Evolutionary conservation across 2,113 vertebrate species (phyloP).

Genomic region (Pelecanus crispus): DNA sequence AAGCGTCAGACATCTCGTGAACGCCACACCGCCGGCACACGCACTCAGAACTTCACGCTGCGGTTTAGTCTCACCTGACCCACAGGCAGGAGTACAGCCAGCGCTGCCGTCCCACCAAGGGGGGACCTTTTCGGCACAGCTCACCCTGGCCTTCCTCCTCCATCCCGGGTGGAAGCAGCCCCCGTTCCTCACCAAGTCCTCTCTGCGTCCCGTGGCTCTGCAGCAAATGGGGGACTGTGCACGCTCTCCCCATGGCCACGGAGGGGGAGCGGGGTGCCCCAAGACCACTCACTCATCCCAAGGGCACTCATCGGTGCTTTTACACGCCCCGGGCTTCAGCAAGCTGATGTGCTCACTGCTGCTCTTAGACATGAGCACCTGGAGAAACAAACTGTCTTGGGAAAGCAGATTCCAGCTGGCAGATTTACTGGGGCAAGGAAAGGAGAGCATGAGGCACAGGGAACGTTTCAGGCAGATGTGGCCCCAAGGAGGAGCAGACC

Average conservation of each 20-base stretch:
- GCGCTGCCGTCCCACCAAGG: not conserved
- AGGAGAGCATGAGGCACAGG: not conserved
- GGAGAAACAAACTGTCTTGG: not conserved
- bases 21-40: rapidly evolving
- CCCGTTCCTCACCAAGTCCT: not conserved
- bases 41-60: rapidly evolving
- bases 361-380: not conserved
- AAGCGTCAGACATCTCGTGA: rapidly evolving
- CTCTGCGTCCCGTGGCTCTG: not conserved
- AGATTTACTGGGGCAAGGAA: not conserved
- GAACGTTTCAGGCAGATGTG: not conserved
- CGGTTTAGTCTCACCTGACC: not conserved
- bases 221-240: not conserved
- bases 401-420: not conserved
- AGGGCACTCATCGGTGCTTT: rapidly evolving
- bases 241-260: rapidly evolving
- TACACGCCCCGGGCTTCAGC: not conserved
- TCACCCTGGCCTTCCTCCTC: not conserved
- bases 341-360: not conserved
- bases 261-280: rapidly evolving
- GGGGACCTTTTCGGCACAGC: not conserved
- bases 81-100: rapidly evolving
- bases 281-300: not conserved
- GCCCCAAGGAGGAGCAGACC: not conserved
- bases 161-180: not conserved